phyloP scores from a whole-genome alignment of 2,888 invertebrate species.

The Encarsia formosa region DNA sequence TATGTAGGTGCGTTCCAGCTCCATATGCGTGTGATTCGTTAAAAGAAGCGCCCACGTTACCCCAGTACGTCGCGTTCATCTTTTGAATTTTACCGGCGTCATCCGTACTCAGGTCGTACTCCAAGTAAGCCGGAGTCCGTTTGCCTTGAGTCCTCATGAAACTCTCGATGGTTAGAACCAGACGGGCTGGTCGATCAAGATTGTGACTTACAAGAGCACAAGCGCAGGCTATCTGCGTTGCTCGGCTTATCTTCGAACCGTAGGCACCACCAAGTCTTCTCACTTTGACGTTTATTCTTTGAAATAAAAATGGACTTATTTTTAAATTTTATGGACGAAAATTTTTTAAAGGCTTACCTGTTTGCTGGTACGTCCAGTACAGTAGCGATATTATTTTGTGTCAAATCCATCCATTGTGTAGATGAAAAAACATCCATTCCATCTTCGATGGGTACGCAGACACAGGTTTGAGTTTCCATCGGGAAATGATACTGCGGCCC shows the following conservation, averaged over 20 bases:
- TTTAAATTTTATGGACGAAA: neutral
- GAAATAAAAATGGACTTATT: neutral
- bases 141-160: slow-evolving; percentile 71
- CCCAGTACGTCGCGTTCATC: slow-evolving; percentile 51
- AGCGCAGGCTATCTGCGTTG: slow-evolving; percentile 59
- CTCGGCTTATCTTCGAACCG: slow-evolving; percentile 71
- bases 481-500: slow-evolving; percentile 71
- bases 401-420: slow-evolving; percentile 63
- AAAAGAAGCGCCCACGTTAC: slow-evolving; percentile 36
- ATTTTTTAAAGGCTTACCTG: slow-evolving; percentile 49
- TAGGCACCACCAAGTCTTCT: slow-evolving; percentile 70
- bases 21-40: slow-evolving; percentile 52
- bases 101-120: slow-evolving; percentile 66
- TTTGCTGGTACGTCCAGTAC: slow-evolving; percentile 59
- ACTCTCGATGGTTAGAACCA: slow-evolving; percentile 66
- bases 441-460: slow-evolving; percentile 68
- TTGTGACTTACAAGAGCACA: slow-evolving; percentile 67
- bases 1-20: slow-evolving; percentile 44
- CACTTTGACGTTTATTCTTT: slow-evolving; percentile 67
- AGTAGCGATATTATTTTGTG: slow-evolving; percentile 57
- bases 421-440: slow-evolving; percentile 64
- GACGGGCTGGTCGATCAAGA: slow-evolving; percentile 64
- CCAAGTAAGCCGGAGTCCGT: slow-evolving; percentile 58
- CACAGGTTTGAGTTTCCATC: slow-evolving; percentile 69
- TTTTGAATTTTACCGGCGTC: slow-evolving; percentile 65